These are phyloP conservation scores for Hypotaenidia philippensis DNA, from an alignment of 2,797 vertebrate genomes.

Conservation along the genomic window DNA sequence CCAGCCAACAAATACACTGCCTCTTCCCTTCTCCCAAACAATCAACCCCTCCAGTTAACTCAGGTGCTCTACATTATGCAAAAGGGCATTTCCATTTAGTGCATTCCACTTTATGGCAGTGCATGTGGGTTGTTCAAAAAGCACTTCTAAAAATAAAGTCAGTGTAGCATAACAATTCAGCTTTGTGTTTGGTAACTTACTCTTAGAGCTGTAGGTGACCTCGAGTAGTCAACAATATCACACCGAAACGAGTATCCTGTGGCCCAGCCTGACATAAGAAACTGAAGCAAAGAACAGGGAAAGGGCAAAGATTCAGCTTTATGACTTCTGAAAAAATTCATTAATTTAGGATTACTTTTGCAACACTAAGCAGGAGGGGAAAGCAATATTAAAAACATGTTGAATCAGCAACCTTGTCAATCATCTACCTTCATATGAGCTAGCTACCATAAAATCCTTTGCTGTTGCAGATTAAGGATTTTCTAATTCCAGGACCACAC, in stretches of 20 bases:
- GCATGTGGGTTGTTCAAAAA: background rate
- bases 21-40: background rate
- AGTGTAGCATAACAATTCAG: background rate
- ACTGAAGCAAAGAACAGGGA: conserved; percentile 80
- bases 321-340: conserved; percentile 12
- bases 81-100: background rate
- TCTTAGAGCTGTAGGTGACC: conserved; percentile 89
- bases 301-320: background rate
- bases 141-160: background rate
- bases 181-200: conserved; percentile 81
- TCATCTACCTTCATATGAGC: background rate
- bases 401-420: background rate
- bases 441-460: background rate
- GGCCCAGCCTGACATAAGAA: conserved; percentile 98
- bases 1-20: background rate
- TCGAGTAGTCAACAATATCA: conserved; percentile 92
- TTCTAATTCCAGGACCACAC: background rate
- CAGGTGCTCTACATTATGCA: background rate
- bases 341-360: background rate
- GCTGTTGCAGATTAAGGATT: background rate
- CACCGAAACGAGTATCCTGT: conserved; percentile 93
- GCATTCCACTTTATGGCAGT: background rate
- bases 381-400: background rate
- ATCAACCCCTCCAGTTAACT: background rate
- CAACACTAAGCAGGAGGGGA: background rate